phyloP scores from a whole-genome alignment of 1,140 invertebrate species.

The Drosophila sechellia region DNA sequence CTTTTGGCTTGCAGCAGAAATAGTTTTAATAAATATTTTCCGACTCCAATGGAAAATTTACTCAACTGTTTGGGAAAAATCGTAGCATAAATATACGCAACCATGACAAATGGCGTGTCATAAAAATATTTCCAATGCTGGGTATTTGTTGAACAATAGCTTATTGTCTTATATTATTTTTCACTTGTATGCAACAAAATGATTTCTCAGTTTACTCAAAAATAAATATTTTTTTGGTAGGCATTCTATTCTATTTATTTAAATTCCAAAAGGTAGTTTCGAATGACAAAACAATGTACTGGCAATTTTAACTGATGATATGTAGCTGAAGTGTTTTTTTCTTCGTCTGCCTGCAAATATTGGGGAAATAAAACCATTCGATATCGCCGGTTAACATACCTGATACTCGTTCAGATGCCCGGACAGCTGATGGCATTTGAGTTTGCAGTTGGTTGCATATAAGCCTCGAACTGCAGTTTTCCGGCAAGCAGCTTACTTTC shows the following conservation, averaged over 20 bases:
- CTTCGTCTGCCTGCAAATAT: background rate
- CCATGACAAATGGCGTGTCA: background rate
- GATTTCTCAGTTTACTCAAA: no score
- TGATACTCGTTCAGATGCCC: constrained; percentile 12
- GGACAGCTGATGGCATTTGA: constrained; percentile 24
- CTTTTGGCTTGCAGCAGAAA: no score
- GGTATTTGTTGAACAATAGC: background rate
- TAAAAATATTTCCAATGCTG: background rate
- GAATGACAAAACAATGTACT: background rate
- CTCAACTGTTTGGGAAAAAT: background rate
- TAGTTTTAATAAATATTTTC: background rate
- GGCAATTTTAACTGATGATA: background rate
- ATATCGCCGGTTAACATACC: constrained; percentile 28
- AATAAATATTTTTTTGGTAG: no score
- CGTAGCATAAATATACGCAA: background rate
- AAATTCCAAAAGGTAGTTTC: no score
- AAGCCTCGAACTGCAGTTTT: constrained; percentile 51
- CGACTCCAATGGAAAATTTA: background rate
- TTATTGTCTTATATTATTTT: background rate
- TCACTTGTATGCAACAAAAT: no score
- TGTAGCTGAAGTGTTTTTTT: background rate
- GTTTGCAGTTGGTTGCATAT: constrained; percentile 50
- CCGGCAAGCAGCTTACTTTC: constrained; percentile 47
- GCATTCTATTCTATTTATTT: no score
- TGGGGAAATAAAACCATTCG: constrained; percentile 1